A percentile compares a stretch with the other conserved stretches of the same genome.
phyloP scores from a whole-genome alignment of 2,888 invertebrate species.

The Antheraea assamensis region DNA sequence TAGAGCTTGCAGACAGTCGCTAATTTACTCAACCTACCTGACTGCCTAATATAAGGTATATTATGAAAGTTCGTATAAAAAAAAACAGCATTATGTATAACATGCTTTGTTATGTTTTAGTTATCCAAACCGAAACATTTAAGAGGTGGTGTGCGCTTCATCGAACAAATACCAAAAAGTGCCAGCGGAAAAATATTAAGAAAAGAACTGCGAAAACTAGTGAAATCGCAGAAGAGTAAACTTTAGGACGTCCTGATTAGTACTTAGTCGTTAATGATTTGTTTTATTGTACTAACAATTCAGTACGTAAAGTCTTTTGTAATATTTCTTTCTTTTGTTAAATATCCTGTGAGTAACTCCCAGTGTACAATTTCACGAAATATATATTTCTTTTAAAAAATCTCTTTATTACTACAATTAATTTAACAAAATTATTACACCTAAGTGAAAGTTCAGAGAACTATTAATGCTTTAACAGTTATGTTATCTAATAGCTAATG shows the following conservation, averaged over 20 bases:
- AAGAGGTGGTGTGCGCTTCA: slow-evolving; percentile 87
- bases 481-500: no score
- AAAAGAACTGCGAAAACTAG: slow-evolving; percentile 66
- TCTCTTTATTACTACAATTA: no score
- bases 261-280: not conserved
- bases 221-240: slow-evolving; percentile 49
- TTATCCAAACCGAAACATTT: slow-evolving; percentile 87
- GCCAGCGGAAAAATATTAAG: slow-evolving; percentile 89
- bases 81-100: not conserved
- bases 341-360: no score
- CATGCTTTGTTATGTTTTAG: slow-evolving; percentile 43
- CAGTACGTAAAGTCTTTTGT: not conserved
- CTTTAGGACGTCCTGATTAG: slow-evolving; percentile 33
- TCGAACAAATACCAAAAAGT: slow-evolving; percentile 87
- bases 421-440: no score
- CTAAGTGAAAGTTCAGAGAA: no score
- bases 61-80: no score
- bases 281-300: not conserved
- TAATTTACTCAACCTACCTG: no score
- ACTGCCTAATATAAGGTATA: no score
- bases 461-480: no score
- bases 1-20: no score
- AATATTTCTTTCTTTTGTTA: not conserved
- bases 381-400: no score
- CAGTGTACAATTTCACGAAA: no score